Percentiles rank a stretch among this genome's conserved stretches.
Evolutionary conservation across 2,888 invertebrate genomes (phyloP).

Genomic region (Sminthurides aquaticus): DNA sequence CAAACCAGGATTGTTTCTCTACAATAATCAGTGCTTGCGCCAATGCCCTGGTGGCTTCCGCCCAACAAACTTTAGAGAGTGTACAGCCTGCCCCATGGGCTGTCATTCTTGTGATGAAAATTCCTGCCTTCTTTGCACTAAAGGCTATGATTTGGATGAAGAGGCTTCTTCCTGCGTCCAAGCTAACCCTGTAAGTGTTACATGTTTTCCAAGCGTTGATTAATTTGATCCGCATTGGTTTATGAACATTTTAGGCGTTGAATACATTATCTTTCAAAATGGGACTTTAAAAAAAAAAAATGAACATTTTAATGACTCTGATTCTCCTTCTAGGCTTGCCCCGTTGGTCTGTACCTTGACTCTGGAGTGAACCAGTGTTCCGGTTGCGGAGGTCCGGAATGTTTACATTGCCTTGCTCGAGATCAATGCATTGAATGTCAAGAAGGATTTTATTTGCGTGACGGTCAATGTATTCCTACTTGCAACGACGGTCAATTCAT

Average conservation of each 20-base stretch:
- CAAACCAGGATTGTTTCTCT: slow-evolving; percentile 25
- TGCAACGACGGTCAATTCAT: slow-evolving; percentile 36
- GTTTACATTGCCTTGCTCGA: slow-evolving; percentile 28
- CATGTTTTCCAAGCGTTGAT: slow-evolving; percentile 15
- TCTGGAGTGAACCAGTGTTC: slow-evolving; percentile 28
- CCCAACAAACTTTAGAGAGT: slow-evolving; percentile 22
- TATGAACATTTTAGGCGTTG: neutral
- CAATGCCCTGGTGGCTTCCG: slow-evolving; percentile 31
- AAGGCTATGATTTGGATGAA: slow-evolving; percentile 24
- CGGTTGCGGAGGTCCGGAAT: slow-evolving; percentile 33
- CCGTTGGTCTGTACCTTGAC: slow-evolving; percentile 33
- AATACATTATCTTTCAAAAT: neutral
- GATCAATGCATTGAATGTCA: slow-evolving; percentile 35
- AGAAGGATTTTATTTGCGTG: slow-evolving; percentile 25
- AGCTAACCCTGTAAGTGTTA: slow-evolving; percentile 24
- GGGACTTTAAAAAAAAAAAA: too few relatives aligned
- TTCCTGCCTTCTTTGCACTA: slow-evolving; percentile 28
- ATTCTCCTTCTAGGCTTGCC: slow-evolving; percentile 30
- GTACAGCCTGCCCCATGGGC: slow-evolving; percentile 26
- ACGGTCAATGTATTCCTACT: slow-evolving; percentile 29
- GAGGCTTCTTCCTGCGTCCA: slow-evolving; percentile 25
- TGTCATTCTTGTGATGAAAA: slow-evolving; percentile 33
- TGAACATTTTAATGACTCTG: neutral
- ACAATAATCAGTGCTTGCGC: slow-evolving; percentile 28
- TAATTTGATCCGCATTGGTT: neutral